Evolutionary conservation across 2,113 vertebrate species (phyloP).

Genomic region (Paedocypris sp.): DNA sequence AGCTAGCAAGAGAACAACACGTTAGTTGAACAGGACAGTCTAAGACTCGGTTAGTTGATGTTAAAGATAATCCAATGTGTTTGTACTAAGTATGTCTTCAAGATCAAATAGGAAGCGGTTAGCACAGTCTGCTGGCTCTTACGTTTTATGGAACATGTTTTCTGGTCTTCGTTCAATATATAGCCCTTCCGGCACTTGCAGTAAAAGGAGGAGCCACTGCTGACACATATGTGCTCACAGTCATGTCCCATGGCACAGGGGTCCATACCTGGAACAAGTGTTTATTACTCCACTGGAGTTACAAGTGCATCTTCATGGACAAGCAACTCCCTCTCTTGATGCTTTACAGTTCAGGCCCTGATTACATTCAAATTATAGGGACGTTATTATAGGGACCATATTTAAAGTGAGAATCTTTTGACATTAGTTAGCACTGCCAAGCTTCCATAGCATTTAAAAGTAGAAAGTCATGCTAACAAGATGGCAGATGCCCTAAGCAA

Average conservation of each 20-base stretch:
- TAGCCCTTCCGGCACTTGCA: conserved; percentile 57
- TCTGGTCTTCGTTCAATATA: conserved; percentile 53
- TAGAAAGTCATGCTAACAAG: not conserved
- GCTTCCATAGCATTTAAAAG: conserved; percentile 5
- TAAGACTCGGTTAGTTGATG: not conserved
- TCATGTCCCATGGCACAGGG: conserved; percentile 46
- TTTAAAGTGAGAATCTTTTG: too few relatives aligned
- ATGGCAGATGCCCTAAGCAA: not conserved
- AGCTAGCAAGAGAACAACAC: not conserved
- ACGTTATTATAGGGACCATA: too few relatives aligned
- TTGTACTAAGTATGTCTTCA: conserved; percentile 21
- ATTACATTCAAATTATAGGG: too few relatives aligned
- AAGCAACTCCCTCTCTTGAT: not conserved
- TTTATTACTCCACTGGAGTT: conserved; percentile 13
- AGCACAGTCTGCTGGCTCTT: conserved; percentile 41
- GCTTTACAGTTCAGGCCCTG: too few relatives aligned
- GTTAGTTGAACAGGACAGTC: conserved; percentile 13
- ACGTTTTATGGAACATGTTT: conserved; percentile 58
- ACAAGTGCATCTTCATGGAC: not conserved
- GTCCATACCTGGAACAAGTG: conserved; percentile 42
- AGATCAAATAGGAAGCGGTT: not conserved
- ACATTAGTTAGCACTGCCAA: not conserved
- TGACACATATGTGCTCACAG: conserved; percentile 59
- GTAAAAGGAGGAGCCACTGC: conserved; percentile 37
- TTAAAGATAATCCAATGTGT: not conserved